phyloP scores from a whole-genome alignment of 92 coral and sea anemone species.

The Meandrina meandrites region DNA sequence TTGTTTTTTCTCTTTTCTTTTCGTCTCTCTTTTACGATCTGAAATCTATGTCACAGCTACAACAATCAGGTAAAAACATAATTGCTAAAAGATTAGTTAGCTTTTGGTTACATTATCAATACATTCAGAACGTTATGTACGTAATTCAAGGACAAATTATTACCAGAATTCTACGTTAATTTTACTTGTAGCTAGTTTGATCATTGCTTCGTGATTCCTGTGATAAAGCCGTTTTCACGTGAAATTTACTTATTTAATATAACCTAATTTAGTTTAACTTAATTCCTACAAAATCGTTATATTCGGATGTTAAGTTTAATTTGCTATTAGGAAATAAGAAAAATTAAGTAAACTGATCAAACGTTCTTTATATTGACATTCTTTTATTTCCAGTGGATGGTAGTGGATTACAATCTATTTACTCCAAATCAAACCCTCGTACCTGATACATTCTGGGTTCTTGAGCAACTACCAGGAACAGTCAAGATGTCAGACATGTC shows the following conservation, averaged over 20 bases:
- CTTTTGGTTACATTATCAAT: too few relatives aligned
- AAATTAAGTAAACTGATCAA: neutral
- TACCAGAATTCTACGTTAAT: too few relatives aligned
- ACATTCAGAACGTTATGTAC: too few relatives aligned
- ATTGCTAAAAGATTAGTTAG: neutral
- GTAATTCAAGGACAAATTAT: too few relatives aligned
- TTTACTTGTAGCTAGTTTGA: too few relatives aligned
- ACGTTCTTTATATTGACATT: neutral
- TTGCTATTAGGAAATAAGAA: too few relatives aligned
- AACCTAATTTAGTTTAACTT: too few relatives aligned
- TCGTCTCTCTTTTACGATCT: neutral
- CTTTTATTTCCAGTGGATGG: constrained; percentile 81
- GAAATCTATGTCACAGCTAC: constrained; percentile 39
- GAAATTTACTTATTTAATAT: too few relatives aligned
- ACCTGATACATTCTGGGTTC: constrained; percentile 9
- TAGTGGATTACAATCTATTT: constrained; percentile 84
- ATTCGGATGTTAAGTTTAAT: too few relatives aligned
- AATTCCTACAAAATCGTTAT: too few relatives aligned
- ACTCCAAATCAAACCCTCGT: constrained; percentile 50
- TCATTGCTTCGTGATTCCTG: too few relatives aligned
- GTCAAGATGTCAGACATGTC: constrained; percentile 80
- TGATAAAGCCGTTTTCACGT: too few relatives aligned
- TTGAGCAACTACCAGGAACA: constrained; percentile 64
- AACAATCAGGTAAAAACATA: constrained; percentile 62
- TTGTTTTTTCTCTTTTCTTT: neutral